phyloP scores from a whole-genome alignment of 2,888 invertebrate species.

The Sminthurinus aureus region DNA sequence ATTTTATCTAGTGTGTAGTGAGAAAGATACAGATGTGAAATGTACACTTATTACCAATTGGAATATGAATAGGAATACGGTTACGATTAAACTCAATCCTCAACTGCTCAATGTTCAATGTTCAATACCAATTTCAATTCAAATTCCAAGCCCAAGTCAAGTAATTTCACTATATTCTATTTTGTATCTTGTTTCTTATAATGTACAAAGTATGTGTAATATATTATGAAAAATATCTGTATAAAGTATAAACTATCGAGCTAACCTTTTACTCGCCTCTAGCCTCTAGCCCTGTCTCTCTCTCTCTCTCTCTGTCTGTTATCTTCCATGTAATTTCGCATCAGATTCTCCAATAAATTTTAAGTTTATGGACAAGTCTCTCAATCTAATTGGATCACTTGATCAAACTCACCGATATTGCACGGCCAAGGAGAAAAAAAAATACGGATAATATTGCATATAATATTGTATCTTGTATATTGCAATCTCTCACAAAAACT shows the following conservation, averaged over 20 bases:
- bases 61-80: no score
- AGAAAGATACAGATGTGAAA: no score
- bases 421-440: conserved; percentile 16
- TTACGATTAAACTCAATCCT: no score
- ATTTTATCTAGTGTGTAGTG: no score
- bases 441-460: conserved; percentile 30
- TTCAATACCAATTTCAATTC: not conserved
- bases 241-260: not conserved
- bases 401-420: conserved; percentile 51
- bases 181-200: no score
- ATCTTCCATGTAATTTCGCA: conserved; percentile 41
- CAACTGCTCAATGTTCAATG: not conserved
- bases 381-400: conserved; percentile 55
- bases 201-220: not conserved
- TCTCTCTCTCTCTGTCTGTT: conserved; percentile 20
- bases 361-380: conserved; percentile 44
- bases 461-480: no score
- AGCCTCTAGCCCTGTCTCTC: conserved; percentile 33
- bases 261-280: conserved; percentile 1
- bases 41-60: no score
- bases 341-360: conserved; percentile 50
- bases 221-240: no score
- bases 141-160: not conserved
- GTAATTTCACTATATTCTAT: no score
- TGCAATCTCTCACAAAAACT: conserved; percentile 31